These are phyloP conservation scores for Himalopsyche kuldschensis DNA, from an alignment of 2,888 invertebrate species.

Conservation along the genomic window DNA sequence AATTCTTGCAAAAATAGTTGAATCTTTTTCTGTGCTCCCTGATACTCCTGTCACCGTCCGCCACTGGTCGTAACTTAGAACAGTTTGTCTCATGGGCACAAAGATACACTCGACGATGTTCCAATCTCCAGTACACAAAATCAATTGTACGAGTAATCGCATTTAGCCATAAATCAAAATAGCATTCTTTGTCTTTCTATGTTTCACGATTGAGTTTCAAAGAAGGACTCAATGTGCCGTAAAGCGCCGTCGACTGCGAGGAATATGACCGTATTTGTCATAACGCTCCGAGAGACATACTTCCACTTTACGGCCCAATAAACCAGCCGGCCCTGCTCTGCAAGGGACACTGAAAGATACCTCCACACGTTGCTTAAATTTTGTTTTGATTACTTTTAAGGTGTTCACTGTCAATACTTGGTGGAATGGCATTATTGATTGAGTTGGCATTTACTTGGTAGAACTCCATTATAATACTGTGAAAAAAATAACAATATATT, in stretches of 20 bases:
- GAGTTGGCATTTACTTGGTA: no score
- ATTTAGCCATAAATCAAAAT: background rate
- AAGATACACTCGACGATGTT: background rate
- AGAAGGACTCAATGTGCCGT: background rate
- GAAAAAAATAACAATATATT: no score
- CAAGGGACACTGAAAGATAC: background rate
- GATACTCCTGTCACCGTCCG: no score
- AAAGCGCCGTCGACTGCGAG: background rate
- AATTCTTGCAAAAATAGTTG: no score
- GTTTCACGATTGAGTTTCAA: background rate
- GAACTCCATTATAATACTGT: no score
- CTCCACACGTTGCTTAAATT: background rate
- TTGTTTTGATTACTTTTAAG: no score
- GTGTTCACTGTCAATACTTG: no score
- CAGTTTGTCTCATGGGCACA: no score
- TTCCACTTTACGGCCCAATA: background rate
- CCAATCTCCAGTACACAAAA: background rate
- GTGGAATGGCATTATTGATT: no score
- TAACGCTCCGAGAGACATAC: background rate
- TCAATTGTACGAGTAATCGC: background rate
- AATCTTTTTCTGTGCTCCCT: no score
- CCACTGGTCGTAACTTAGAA: no score
- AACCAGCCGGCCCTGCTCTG: background rate
- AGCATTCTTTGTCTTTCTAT: background rate
- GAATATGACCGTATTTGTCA: background rate